phyloP scores from a whole-genome alignment of 2,888 invertebrate species.

The Mayetiola destructor region DNA sequence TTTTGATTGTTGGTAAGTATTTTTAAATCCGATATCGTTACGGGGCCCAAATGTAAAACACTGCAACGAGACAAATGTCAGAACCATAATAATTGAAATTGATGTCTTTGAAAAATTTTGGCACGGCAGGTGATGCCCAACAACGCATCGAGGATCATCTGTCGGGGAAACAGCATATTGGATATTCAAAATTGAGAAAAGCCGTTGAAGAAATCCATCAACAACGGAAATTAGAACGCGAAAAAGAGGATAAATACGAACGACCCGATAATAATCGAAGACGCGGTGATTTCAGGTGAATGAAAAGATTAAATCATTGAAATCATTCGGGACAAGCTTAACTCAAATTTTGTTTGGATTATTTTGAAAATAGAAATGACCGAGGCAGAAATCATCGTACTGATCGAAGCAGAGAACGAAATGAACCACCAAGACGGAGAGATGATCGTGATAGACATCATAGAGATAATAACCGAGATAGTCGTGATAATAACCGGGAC shows the following conservation, averaged over 20 bases:
- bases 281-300: background rate
- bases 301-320: background rate
- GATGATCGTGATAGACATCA: conserved; percentile 24
- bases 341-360: too few relatives aligned
- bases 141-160: conserved; percentile 95
- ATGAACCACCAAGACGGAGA: too few relatives aligned
- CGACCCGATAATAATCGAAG: background rate
- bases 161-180: conserved; percentile 97
- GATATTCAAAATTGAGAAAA: conserved; percentile 56
- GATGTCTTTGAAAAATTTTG: too few relatives aligned
- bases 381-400: background rate
- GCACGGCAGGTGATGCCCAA: conserved; percentile 94
- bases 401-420: conserved; percentile 27
- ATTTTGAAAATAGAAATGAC: background rate
- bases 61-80: too few relatives aligned
- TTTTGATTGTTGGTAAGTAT: conserved; percentile 98
- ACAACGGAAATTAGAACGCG: conserved; percentile 45
- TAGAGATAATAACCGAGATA: conserved; percentile 17
- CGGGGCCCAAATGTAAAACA: too few relatives aligned
- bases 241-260: conserved; percentile 41
- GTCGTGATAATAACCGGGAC: too few relatives aligned
- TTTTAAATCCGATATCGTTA: too few relatives aligned
- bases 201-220: conserved; percentile 52
- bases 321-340: too few relatives aligned
- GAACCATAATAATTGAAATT: too few relatives aligned